phyloP scores from a whole-genome alignment of 2,797 vertebrate species.

The Neosalanx taihuensis region DNA sequence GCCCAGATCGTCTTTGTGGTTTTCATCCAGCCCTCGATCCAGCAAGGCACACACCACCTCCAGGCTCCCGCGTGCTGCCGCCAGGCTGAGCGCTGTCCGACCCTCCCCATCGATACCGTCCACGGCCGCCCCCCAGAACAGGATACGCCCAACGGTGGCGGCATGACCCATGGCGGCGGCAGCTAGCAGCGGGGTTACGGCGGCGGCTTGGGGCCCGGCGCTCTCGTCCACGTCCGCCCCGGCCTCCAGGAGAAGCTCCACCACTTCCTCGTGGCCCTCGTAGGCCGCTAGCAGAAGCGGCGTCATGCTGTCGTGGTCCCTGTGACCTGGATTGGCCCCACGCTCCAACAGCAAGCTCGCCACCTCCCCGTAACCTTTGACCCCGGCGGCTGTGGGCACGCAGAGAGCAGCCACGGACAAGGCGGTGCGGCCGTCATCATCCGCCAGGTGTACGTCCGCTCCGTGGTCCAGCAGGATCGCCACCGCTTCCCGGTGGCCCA shows the following conservation, averaged over 20 bases:
- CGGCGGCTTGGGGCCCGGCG: slow-evolving; percentile 58
- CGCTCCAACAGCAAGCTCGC: slow-evolving; percentile 76
- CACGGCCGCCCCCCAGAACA: slow-evolving; percentile 80
- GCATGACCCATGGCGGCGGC: slow-evolving; percentile 79
- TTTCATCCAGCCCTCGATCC: slow-evolving; percentile 79
- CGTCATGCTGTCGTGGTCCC: slow-evolving; percentile 78
- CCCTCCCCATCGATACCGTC: slow-evolving; percentile 79
- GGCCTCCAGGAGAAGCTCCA: slow-evolving; percentile 79
- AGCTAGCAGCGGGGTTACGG: slow-evolving; percentile 75
- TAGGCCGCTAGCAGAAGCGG: slow-evolving; percentile 80
- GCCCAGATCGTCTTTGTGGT: slow-evolving; percentile 81
- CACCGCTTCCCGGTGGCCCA: slow-evolving; percentile 78
- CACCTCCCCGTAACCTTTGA: slow-evolving; percentile 70
- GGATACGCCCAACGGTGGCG: slow-evolving; percentile 68
- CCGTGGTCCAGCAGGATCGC: slow-evolving; percentile 71
- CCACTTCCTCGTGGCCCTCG: slow-evolving; percentile 76
- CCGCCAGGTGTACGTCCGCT: slow-evolving; percentile 68
- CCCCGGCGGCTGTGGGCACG: slow-evolving; percentile 67
- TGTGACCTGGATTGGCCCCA: slow-evolving; percentile 71
- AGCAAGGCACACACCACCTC: slow-evolving; percentile 75
- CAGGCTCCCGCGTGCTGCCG: slow-evolving; percentile 72
- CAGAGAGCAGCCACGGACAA: slow-evolving; percentile 78
- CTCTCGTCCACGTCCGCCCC: slow-evolving; percentile 78
- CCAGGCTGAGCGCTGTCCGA: slow-evolving; percentile 75
- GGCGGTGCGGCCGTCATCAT: slow-evolving; percentile 76